Evolutionary conservation across 2,797 vertebrate genomes (phyloP).

Genomic region (Pangasius sanitwongsei): DNA sequence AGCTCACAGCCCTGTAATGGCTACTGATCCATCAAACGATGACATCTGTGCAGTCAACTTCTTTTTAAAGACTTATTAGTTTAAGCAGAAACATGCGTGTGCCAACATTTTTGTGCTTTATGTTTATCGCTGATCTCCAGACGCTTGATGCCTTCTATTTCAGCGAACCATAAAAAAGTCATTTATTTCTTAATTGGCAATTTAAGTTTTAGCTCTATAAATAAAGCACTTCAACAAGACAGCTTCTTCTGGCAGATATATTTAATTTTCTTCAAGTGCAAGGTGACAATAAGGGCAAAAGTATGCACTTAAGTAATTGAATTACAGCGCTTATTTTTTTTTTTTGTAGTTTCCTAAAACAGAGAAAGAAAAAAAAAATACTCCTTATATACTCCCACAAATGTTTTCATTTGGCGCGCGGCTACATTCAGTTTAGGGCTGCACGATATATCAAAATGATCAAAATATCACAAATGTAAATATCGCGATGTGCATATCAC

Average conservation of each 20-base stretch:
- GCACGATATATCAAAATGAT: too few relatives aligned
- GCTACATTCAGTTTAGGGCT: not conserved
- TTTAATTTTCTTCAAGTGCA: not conserved
- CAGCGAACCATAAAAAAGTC: too few relatives aligned
- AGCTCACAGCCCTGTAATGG: conserved; percentile 9
- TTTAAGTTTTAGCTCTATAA: not conserved
- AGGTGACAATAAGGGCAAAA: not conserved
- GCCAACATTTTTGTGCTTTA: not conserved
- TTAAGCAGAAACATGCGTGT: not conserved
- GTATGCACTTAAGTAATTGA: not conserved
- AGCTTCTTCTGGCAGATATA: not conserved
- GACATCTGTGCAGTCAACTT: not conserved
- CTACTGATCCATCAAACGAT: conserved; percentile 7
- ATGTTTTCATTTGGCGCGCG: not conserved
- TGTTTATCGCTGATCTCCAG: not conserved
- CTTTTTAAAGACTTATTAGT: conserved; percentile 1
- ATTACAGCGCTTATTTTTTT: not conserved
- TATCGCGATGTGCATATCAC: too few relatives aligned
- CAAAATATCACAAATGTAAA: too few relatives aligned
- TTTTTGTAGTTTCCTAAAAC: not conserved
- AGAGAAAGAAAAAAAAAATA: not conserved
- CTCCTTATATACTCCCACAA: not conserved
- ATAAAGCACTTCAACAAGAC: not conserved
- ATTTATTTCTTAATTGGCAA: not conserved
- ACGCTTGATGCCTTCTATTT: not conserved